Evolutionary conservation across 2,113 vertebrate species (phyloP), one percentile per base, ranked within the genome.

Genomic region (Paedocypris sp.): DNA sequence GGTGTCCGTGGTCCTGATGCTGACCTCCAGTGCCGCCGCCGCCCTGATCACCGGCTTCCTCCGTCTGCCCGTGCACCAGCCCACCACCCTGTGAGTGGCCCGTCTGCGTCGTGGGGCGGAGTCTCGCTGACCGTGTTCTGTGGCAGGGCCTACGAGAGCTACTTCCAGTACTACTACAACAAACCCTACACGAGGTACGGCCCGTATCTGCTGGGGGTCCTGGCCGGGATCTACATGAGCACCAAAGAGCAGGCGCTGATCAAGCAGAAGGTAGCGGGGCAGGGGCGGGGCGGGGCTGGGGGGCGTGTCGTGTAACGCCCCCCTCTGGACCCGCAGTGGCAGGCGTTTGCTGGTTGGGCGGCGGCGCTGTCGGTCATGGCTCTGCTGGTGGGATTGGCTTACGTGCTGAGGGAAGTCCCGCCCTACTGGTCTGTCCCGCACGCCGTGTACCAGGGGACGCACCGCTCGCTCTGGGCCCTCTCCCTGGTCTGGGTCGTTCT

Each of bases 141-240:
- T n/a, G n/a, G n/a, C 72, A 90, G 89, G 39, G 76, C 79, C 11
- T 73, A 72, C 1, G 43, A 60, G 19, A 56, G 77, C 33, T 90
- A 91, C 56, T 85, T 84, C 56, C 46, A 73, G 25, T 79, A 86
- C 69, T 91, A 91, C 68, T 93, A 91, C 64, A 79, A 79, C 7
- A 89, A 89, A 66, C 89, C 88, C 9, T 87, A 90, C 66, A 89
- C 88, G 22, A 73, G 87, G 69, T 85, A 86, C 1, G 87, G 88
- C 8, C 89, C 89, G 0, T 91, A 89, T 77, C 77, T 91, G 16
- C 77, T 88, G 47, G 89, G 90, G 1, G 74, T 91, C 46, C 42
- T 90, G 26, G 70, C 82, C 3, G 83, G 87, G 45, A 77, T 91
- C 53, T 80, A 82, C 63, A 72, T 85, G 70, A 73, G 80, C 18